A percentile compares a stretch with the other conserved stretches of the same genome.
Evolutionary conservation across 2,113 vertebrate genomes (phyloP).

Genomic region (Hippopotamus amphibius): DNA sequence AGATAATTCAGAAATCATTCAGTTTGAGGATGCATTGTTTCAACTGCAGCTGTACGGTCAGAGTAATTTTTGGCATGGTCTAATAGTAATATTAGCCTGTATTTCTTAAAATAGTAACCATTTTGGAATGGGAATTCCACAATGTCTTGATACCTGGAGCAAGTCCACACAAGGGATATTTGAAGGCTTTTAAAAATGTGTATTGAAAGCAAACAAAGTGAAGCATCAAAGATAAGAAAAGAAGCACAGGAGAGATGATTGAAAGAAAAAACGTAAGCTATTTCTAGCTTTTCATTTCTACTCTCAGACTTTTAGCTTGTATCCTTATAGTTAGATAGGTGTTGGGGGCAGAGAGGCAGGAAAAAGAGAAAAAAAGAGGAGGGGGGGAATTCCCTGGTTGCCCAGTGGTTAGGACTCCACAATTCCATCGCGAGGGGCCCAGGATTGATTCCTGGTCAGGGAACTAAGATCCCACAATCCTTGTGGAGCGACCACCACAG

Average conservation of each 20-base stretch:
- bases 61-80: background rate
- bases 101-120: conserved; percentile 40
- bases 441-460: background rate
- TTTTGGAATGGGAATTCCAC: conserved; percentile 23
- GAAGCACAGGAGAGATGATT: background rate
- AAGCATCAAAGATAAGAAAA: conserved; percentile 59
- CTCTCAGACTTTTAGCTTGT: background rate
- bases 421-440: background rate
- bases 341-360: background rate
- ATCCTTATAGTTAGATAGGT: background rate
- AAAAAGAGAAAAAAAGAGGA: background rate
- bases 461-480: background rate
- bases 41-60: background rate
- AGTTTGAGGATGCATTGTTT: background rate
- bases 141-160: background rate
- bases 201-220: background rate
- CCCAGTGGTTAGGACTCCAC: background rate
- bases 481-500: background rate
- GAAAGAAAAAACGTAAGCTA: background rate
- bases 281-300: background rate
- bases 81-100: background rate
- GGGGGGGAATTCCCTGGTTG: background rate
- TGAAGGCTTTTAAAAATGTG: background rate
- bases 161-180: background rate
- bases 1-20: background rate